Conservation (phyloP, 2,888 invertebrate genomes). For the Philereme vetulata region DNA sequence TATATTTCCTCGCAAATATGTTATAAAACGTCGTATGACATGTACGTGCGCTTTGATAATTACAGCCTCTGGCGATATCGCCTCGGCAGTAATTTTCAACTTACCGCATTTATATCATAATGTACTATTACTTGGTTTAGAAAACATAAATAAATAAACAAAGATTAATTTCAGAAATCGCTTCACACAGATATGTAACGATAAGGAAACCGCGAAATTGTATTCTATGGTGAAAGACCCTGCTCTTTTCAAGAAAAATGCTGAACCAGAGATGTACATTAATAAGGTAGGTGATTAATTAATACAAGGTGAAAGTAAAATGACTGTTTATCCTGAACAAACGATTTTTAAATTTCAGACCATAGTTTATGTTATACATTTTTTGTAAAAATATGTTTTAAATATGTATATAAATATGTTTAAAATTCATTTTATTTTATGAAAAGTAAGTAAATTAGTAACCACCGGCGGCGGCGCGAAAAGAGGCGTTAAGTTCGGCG, state of each 20-base stretch:
- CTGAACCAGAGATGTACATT: constrained; percentile 85
- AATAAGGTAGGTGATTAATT: constrained; percentile 81
- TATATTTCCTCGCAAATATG: too few relatives aligned
- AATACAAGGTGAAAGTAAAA: background rate
- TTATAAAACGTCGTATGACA: too few relatives aligned
- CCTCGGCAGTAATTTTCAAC: too few relatives aligned
- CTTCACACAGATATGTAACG: background rate
- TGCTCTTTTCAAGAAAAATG: constrained; percentile 60
- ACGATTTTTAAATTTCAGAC: background rate
- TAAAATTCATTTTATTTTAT: background rate
- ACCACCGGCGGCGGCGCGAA: too few relatives aligned
- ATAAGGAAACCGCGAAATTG: background rate
- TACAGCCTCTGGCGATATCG: too few relatives aligned
- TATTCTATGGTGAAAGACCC: constrained; percentile 7
- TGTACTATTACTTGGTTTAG: too few relatives aligned
- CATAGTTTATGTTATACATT: background rate
- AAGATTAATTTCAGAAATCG: background rate
- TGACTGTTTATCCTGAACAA: background rate
- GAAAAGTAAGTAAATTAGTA: background rate
- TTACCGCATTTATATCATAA: too few relatives aligned
- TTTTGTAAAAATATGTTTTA: background rate
- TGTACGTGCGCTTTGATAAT: too few relatives aligned
- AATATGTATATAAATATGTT: background rate
- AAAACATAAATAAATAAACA: too few relatives aligned
- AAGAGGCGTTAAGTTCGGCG: too few relatives aligned